These are phyloP conservation scores for Lethenteron camtschaticum DNA, from an alignment of 2,113 vertebrate genomes.

Conservation along the genomic window DNA sequence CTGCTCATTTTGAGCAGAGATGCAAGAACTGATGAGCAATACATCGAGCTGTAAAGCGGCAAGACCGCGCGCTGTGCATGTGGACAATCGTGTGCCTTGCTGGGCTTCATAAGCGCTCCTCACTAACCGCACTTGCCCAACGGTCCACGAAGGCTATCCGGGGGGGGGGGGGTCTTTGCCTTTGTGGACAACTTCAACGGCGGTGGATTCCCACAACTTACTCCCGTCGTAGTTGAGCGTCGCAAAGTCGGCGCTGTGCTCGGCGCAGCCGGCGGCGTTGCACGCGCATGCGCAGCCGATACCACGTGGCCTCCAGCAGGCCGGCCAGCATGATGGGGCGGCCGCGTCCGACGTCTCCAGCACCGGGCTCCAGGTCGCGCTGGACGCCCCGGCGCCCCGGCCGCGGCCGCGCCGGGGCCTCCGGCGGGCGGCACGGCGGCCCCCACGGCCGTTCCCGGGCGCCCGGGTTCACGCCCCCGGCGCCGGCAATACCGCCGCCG, in stretches of 20 bases:
- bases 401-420: constrained; percentile 26
- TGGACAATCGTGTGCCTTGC: no score
- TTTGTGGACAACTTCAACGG: background rate
- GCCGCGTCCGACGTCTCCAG: constrained; percentile 58
- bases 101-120: no score
- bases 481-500: constrained; percentile 32
- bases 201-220: constrained; percentile 25
- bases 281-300: constrained; percentile 93
- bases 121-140: no score
- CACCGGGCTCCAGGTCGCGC: constrained; percentile 42
- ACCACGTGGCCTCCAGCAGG: constrained; percentile 88
- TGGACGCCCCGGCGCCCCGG: background rate
- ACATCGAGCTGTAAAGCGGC: no score
- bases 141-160: no score
- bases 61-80: no score
- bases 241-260: constrained; percentile 74
- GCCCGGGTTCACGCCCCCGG: background rate
- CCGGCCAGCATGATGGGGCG: constrained; percentile 62
- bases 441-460: constrained; percentile 48
- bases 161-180: constrained; percentile 12
- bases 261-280: constrained; percentile 91
- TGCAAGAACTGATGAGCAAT: no score
- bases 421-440: constrained; percentile 71
- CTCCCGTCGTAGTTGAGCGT: constrained; percentile 90
- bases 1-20: no score